Conservation (phyloP, 2,113 vertebrate genomes). For the Sakesphorus luctuosus region DNA sequence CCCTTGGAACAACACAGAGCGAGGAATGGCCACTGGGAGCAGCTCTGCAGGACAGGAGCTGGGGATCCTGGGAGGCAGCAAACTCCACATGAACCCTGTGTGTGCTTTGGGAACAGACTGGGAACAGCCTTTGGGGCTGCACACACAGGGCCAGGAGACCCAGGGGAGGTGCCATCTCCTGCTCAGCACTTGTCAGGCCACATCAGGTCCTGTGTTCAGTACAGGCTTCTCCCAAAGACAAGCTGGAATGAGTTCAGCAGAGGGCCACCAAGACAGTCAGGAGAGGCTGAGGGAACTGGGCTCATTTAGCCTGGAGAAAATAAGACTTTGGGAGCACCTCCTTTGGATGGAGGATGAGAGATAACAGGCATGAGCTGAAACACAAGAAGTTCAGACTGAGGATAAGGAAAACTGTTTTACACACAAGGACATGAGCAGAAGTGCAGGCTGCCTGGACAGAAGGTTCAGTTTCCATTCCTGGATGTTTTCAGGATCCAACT, state of each 20-base stretch:
- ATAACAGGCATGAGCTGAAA: background rate
- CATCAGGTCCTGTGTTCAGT: background rate
- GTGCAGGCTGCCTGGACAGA: background rate
- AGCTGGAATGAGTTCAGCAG: background rate
- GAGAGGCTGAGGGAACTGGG: background rate
- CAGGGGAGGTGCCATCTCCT: background rate
- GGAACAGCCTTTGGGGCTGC: background rate
- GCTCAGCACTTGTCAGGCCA: background rate
- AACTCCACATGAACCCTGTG: background rate
- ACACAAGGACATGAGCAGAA: background rate
- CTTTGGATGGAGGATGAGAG: background rate
- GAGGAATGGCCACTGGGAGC: background rate
- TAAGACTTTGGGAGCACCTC: background rate
- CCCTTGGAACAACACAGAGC: background rate
- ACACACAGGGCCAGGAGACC: background rate
- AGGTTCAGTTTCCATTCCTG: rapidly evolving
- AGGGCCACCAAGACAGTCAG: background rate
- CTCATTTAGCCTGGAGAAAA: background rate
- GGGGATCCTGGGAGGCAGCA: background rate
- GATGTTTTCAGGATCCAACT: background rate
- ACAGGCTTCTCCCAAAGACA: background rate
- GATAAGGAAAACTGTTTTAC: background rate
- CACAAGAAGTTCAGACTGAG: background rate
- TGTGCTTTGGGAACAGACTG: background rate
- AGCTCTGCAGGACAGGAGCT: background rate